Evolutionary conservation across 2,113 vertebrate species (phyloP), one percentile per base, ranked within the genome.

Genomic region (Rhinoptilus africanus): DNA sequence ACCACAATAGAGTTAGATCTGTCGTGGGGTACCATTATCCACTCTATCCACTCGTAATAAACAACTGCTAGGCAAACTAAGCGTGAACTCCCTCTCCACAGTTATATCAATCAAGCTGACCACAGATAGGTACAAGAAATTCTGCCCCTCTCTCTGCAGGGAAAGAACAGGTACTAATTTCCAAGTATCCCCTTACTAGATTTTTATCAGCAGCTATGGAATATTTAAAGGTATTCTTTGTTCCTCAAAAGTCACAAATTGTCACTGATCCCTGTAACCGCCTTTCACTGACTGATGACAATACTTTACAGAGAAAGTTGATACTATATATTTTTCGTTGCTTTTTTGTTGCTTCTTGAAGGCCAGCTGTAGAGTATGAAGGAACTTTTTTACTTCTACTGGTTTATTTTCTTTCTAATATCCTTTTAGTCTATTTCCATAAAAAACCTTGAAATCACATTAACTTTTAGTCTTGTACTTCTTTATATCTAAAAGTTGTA

Each of bases 21-120:
- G 64, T 78, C 72, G 39, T 13, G 14, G 17, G 15, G 37, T 60
- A 75, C 76, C 13, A 62, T 79, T 95, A 92, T 54, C 64, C 72
- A 35, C 87, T 93, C 86, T 95, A 92, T 54, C 64, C 72, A 35
- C 87, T 93, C 86, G 71, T 78, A 92, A 86, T 67, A 96, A 92
- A 92, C 73, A 80, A 93, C 68, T 81, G 80, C 80, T 67, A 84
- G 91, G 91, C 80, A 95, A 96, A 87, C 80, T 82, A 75, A 85
- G 89, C 89, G 75, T 95, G 91, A 94, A 89, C 51, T 92, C 86
- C 51, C 64, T 84, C 81, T 93, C 69, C 22, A 16, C 64, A 13
- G 56, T 82, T 87, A 23, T 23, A 93, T 91, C 80, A 87, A 87
- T 92, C 90, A 89, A 97, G 72, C 39, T 68, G 89, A 79, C 80